Evolutionary conservation across 2,888 invertebrate species (phyloP), one percentile per base, ranked within the genome.

Genomic region (Rosalia funebris): DNA sequence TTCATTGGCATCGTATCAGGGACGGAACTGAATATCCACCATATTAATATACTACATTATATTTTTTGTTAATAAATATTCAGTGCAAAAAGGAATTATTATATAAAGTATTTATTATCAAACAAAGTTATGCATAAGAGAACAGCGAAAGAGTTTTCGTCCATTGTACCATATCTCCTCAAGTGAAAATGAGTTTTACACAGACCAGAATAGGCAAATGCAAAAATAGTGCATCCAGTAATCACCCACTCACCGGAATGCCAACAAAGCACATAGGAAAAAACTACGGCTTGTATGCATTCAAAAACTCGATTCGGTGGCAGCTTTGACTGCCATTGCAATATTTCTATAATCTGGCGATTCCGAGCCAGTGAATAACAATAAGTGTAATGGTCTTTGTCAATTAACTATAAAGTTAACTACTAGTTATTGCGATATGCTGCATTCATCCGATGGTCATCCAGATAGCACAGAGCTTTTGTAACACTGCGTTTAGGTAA

Each of bases 291-390:
- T n/a, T 25, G 25, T 7, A 25, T 25, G 25, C 25, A 25, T 25
- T 25, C 3, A 25, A 25, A 25, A 25, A 25, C 3, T 25, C 25
- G 25, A 5, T 25, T 25, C 25, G 25, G 4, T 25, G 25, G 17
- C 41, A 41, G 41, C 19, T 41, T 41, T 17, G 41, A 17, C 16
- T 15, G 34, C 39, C 55, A 48, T 52, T 48, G 50, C 50, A 39
- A 46, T 47, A 47, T 56, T 37, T 41, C 32, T 46, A 37, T 45
- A 59, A n/a, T 48, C 42, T 45, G 47, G 55, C 62, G 41, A 52
- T 62, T 62, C 59, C 62, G 47, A 56, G 36, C 62, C 59, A 59
- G 20, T 62, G 62, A 59, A 52, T 60, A 54, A 60, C 59, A 62
- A 59, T 62, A 55, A 57, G 62, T 62, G 41, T 55, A 55, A 60